Evolutionary conservation across 2,797 vertebrate genomes (phyloP).

Genomic region (Geotria australis): DNA sequence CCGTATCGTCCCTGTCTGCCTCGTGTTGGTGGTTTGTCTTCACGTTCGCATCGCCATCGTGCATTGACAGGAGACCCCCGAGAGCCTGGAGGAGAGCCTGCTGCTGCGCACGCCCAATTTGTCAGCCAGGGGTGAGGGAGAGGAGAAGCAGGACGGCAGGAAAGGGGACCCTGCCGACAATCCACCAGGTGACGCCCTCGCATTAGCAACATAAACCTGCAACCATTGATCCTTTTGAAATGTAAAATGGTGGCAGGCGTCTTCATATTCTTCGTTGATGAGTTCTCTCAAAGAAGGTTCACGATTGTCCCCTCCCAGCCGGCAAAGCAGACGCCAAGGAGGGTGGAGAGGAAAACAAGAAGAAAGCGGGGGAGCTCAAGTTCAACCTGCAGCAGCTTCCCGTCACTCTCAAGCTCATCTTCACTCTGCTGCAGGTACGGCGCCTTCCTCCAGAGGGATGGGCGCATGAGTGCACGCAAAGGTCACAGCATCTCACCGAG

Average conservation of each 20-base stretch:
- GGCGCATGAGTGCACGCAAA: too few species aligned
- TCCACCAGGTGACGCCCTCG: neutral
- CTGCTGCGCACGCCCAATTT: slow-evolving; percentile 14
- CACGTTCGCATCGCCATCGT: too few species aligned
- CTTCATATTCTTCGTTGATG: neutral
- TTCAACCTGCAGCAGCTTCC: slow-evolving; percentile 86
- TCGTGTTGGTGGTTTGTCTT: too few species aligned
- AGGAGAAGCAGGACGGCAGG: slow-evolving; percentile 20
- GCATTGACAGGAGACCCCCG: slow-evolving; percentile 42
- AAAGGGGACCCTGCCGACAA: neutral
- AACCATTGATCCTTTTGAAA: slow-evolving; percentile 2
- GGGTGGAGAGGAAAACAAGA: neutral
- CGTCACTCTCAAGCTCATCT: slow-evolving; percentile 71
- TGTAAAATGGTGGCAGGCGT: neutral
- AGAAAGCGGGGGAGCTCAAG: slow-evolving; percentile 22
- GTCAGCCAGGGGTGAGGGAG: slow-evolving; percentile 16
- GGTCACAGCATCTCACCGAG: too few species aligned
- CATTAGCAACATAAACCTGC: slow-evolving; percentile 2
- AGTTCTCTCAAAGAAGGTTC: neutral
- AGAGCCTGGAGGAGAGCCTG: slow-evolving; percentile 74
- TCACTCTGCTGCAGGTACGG: slow-evolving; percentile 75
- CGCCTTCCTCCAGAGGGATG: too few species aligned
- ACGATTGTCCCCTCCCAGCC: too few species aligned
- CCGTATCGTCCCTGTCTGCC: too few species aligned
- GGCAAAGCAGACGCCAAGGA: neutral